These are phyloP conservation scores for western clawed frog (Xenopus tropicalis) DNA, from an alignment of 2,113 vertebrate species.

Conservation along the genomic window DNA sequence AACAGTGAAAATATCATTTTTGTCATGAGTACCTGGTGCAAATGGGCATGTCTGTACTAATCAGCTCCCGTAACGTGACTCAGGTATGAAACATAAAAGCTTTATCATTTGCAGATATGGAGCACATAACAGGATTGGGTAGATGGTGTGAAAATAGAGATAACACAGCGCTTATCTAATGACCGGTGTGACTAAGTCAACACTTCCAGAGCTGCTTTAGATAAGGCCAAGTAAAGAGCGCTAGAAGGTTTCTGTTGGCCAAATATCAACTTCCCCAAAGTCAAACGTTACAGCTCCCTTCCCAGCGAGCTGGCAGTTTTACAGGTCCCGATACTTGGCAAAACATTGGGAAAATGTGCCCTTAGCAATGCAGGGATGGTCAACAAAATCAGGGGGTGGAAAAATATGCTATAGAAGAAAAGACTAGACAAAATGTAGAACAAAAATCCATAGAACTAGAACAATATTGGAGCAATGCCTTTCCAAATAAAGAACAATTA, in stretches of 20 bases:
- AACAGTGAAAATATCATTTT: neutral
- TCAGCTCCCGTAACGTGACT: conserved; percentile 26
- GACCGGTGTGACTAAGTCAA: conserved; percentile 31
- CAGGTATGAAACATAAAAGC: conserved; percentile 19
- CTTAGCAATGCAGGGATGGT: too few species aligned
- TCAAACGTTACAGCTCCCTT: neutral
- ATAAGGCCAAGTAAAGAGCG: conserved; percentile 23
- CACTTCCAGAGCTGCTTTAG: conserved; percentile 5
- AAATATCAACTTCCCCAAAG: neutral
- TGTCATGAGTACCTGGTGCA: neutral
- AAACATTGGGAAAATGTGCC: too few species aligned
- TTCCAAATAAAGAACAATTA: too few species aligned
- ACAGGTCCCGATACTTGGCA: too few species aligned
- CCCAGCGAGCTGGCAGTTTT: too few species aligned
- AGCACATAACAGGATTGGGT: conserved; percentile 33
- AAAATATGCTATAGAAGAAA: too few species aligned
- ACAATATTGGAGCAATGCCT: too few species aligned
- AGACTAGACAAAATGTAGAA: too few species aligned
- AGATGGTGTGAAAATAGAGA: conserved; percentile 32
- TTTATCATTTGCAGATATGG: conserved; percentile 6
- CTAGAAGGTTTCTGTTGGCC: conserved; percentile 31
- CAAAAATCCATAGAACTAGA: too few species aligned
- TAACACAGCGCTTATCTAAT: conserved; percentile 32
- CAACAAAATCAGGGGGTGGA: too few species aligned
- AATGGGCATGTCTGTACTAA: neutral